phyloP scores from a whole-genome alignment of 2,888 invertebrate genomes.

The Acrobasis consociella region DNA sequence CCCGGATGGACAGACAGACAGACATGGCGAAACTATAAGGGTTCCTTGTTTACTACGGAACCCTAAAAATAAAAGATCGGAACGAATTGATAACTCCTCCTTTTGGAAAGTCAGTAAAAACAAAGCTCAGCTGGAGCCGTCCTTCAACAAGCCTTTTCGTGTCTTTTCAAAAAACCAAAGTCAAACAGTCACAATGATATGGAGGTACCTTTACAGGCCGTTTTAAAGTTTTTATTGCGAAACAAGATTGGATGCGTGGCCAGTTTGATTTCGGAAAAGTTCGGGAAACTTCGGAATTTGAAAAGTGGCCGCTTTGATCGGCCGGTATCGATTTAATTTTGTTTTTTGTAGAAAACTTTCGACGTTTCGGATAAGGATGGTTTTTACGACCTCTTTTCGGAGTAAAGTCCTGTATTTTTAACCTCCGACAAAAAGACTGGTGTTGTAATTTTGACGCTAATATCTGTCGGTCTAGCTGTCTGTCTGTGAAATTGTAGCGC shows the following conservation, averaged over 20 bases:
- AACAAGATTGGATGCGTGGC: conserved; percentile 21
- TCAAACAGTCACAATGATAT: background rate
- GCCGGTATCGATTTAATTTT: conserved; percentile 11
- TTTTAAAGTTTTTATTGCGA: conserved; percentile 26
- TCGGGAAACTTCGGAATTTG: conserved; percentile 22
- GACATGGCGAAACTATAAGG: too few relatives aligned
- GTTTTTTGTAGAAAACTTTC: conserved; percentile 15
- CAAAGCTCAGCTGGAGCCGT: background rate
- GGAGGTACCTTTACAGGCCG: conserved; percentile 1
- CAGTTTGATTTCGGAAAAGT: conserved; percentile 22
- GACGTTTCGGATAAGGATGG: background rate
- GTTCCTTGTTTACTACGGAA: too few relatives aligned
- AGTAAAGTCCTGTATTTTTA: too few relatives aligned
- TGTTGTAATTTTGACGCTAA: too few relatives aligned
- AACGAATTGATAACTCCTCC: too few relatives aligned
- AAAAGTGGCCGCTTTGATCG: conserved; percentile 20
- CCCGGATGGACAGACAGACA: too few relatives aligned
- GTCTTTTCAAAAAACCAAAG: background rate
- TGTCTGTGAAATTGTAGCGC: too few relatives aligned
- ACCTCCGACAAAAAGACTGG: too few relatives aligned
- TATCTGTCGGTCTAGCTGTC: too few relatives aligned
- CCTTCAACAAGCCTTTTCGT: background rate
- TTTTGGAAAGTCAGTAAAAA: background rate
- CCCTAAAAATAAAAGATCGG: too few relatives aligned
- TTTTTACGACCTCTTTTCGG: background rate